Conservation (phyloP, 2,888 invertebrate species). For the Bellardia bayeri region DNA sequence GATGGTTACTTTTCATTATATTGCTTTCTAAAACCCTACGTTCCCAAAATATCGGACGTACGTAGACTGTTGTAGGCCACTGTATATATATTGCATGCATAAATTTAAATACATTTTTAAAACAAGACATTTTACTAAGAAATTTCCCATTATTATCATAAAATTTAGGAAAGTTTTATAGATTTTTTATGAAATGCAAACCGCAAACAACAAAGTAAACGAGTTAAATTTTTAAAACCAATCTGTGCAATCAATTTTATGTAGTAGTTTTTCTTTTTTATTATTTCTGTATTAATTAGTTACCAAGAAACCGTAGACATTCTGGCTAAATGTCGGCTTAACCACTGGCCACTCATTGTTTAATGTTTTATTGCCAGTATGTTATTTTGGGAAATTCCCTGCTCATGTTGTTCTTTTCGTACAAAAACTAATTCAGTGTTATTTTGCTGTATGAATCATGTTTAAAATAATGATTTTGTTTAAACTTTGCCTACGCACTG, state of each 20-base stretch:
- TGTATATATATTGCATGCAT: not conserved
- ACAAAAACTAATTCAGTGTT: not conserved
- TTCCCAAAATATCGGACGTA: too few relatives aligned
- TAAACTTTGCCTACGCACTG: slow-evolving; percentile 1
- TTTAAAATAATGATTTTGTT: not conserved
- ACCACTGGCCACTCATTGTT: not conserved
- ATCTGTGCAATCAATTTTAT: not conserved
- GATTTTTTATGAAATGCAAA: not conserved
- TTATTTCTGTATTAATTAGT: not conserved
- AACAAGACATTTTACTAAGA: not conserved
- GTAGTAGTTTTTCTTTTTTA: not conserved
- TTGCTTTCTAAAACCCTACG: too few relatives aligned
- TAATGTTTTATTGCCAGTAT: not conserved
- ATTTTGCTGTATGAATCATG: slow-evolving; percentile 39
- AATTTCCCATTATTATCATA: not conserved
- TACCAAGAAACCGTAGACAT: not conserved
- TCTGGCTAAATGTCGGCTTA: not conserved
- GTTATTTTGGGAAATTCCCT: slow-evolving; percentile 33
- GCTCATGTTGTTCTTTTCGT: not conserved
- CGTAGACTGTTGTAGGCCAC: too few relatives aligned
- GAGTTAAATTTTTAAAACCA: not conserved
- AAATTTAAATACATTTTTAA: not conserved
- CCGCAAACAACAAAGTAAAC: not conserved
- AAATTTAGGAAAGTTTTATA: not conserved
- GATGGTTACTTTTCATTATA: too few relatives aligned